phyloP scores from a whole-genome alignment of 1,140 invertebrate species.

The Neoseiulus cucumeris region DNA sequence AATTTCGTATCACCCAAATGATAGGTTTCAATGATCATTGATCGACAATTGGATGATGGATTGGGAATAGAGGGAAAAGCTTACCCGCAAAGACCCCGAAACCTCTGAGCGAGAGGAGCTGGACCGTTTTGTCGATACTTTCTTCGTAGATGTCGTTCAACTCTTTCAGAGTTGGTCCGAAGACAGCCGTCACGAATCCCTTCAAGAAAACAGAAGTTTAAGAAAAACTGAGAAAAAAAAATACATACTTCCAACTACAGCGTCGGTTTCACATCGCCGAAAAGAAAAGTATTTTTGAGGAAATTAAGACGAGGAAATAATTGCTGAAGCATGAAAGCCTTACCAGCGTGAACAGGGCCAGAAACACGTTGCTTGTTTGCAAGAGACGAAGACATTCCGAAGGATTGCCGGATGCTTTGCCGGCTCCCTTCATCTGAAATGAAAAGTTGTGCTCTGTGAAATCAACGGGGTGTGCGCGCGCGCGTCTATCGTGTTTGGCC shows the following conservation, averaged over 20 bases:
- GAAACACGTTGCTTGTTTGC: not conserved
- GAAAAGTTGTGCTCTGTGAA: too few species aligned
- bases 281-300: too few species aligned
- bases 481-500: too few species aligned
- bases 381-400: not conserved
- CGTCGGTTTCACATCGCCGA: too few species aligned
- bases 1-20: too few species aligned
- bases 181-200: not conserved
- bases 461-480: too few species aligned
- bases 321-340: not conserved
- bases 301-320: too few species aligned
- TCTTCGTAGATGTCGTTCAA: not conserved
- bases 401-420: not conserved
- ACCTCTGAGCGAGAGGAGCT: not conserved
- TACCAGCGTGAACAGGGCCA: constrained; percentile 4
- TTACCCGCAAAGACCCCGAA: not conserved
- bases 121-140: not conserved
- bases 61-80: not conserved
- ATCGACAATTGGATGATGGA: too few species aligned
- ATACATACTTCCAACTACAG: too few species aligned
- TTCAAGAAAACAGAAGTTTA: not conserved
- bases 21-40: too few species aligned
- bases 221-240: too few species aligned
- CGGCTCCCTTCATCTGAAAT: constrained; percentile 6
- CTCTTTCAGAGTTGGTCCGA: not conserved